Conservation (phyloP, 2,888 invertebrate genomes). For the Lycophotia porphyrea region DNA sequence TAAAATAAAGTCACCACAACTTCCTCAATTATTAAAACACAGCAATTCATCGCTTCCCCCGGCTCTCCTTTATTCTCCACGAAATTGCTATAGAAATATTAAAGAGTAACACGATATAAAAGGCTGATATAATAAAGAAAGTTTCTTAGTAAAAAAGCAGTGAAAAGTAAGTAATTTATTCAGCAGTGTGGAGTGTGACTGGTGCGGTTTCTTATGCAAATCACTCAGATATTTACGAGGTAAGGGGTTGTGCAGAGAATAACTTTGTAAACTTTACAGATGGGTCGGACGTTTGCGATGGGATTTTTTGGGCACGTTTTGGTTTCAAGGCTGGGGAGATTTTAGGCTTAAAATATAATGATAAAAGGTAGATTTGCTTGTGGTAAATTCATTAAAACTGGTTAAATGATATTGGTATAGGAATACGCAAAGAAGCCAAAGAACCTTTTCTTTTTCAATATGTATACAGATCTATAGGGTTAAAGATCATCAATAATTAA, state of each 20-base stretch:
- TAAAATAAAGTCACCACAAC: slow-evolving; percentile 24
- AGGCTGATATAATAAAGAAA: slow-evolving; percentile 65
- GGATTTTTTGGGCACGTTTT: neutral
- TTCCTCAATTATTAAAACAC: slow-evolving; percentile 42
- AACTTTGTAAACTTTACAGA: slow-evolving; percentile 73
- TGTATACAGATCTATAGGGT: no score
- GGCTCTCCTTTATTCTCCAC: slow-evolving; percentile 46
- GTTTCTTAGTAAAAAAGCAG: slow-evolving; percentile 72
- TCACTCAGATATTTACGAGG: slow-evolving; percentile 84
- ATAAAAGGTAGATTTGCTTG: neutral
- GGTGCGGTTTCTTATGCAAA: slow-evolving; percentile 86
- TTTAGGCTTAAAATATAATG: neutral
- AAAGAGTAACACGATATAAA: slow-evolving; percentile 63
- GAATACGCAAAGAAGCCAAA: no score
- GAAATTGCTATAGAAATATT: slow-evolving; percentile 60
- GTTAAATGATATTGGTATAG: no score
- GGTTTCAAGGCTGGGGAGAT: slow-evolving; percentile 11
- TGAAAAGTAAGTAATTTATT: slow-evolving; percentile 81
- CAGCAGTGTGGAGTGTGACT: slow-evolving; percentile 83
- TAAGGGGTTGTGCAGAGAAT: slow-evolving; percentile 78
- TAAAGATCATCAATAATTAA: no score
- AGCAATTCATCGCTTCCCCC: slow-evolving; percentile 33
- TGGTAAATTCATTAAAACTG: neutral
- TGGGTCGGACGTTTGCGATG: slow-evolving; percentile 44
- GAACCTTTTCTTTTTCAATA: no score